These are phyloP conservation scores for Octonoba sinensis DNA, from an alignment of 2,888 invertebrate genomes.

Conservation along the genomic window DNA sequence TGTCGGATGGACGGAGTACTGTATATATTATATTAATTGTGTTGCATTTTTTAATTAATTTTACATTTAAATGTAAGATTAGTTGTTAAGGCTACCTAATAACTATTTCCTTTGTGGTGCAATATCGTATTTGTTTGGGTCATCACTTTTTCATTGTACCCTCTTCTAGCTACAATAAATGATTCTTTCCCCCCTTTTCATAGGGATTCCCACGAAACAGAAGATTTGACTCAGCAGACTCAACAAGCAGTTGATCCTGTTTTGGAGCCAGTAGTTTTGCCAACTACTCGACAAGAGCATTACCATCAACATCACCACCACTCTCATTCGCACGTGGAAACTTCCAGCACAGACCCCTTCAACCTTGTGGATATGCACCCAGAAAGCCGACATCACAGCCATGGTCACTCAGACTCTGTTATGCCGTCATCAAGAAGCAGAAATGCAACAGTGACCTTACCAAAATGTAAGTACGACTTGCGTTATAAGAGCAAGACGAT, in stretches of 20 bases:
- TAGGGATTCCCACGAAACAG: constrained; percentile 44
- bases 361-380: constrained; percentile 1
- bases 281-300: not conserved
- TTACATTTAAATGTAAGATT: too few species aligned
- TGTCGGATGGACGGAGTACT: too few species aligned
- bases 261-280: constrained; percentile 4
- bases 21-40: too few species aligned
- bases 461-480: constrained; percentile 35
- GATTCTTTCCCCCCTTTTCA: too few species aligned
- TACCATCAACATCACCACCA: constrained; percentile 1
- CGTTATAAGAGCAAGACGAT: not conserved
- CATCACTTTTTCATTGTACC: too few species aligned
- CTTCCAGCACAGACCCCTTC: not conserved
- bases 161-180: too few species aligned
- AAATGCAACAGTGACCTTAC: constrained; percentile 20
- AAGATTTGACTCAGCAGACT: constrained; percentile 25
- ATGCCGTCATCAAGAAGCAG: not conserved
- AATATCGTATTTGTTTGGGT: too few species aligned
- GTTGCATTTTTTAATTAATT: too few species aligned
- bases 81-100: too few species aligned
- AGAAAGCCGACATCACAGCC: constrained; percentile 11
- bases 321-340: not conserved
- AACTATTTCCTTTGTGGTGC: too few species aligned
- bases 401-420: constrained; percentile 3
- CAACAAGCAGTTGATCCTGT: constrained; percentile 26